Evolutionary conservation across 2,888 invertebrate species (phyloP), one percentile per base, ranked within the genome.

Genomic region (Ypsolopha sequella): DNA sequence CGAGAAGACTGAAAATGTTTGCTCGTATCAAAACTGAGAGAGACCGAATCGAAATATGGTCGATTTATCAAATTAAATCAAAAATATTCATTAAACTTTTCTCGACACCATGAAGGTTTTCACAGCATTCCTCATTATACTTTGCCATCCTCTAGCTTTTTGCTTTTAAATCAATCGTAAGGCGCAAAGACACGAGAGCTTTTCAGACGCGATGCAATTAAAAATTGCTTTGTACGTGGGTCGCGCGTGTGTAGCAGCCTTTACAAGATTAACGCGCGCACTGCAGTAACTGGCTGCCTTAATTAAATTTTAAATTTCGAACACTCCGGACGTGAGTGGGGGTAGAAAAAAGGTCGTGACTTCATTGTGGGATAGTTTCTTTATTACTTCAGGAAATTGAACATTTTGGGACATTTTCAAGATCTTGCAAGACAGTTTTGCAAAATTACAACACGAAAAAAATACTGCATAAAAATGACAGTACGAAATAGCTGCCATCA

Each of bases 281-380:
- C 64, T 61, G 68, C 60, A 64, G 64, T 60, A 63, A 61, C 62
- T 60, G 54, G 50, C 41, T 59, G 70, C 70, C 69, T 73, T 76
- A 75, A 77, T 76, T 78, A 77, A 76, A 78, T 78, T 78, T 78
- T 70, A 70, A 78, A 73, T 76, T 76, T 76, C 69, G 69, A 75
- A 74, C 67, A 63, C 59, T 56, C 52, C 48, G 41, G 54, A 52
- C 55, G 51, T 55, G 49, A 53, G 62, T 57, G 56, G 58, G 59
- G 64, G 67, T 66, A 66, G 64, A 66, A 46, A 49, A 49, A 49
- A 41, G 49, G 11, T 41, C 38, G 45, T 48, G 48, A 48, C 48
- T 13, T 48, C 35, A 10, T 35, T 11, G 7, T 11, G 43, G n/a
- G 46, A 33, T 24, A 45, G n/a, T 24, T 34, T 24, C n/a, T 45